These are phyloP conservation scores for Rhaphigaster nebulosa DNA, from an alignment of 2,888 invertebrate genomes.

Conservation along the genomic window DNA sequence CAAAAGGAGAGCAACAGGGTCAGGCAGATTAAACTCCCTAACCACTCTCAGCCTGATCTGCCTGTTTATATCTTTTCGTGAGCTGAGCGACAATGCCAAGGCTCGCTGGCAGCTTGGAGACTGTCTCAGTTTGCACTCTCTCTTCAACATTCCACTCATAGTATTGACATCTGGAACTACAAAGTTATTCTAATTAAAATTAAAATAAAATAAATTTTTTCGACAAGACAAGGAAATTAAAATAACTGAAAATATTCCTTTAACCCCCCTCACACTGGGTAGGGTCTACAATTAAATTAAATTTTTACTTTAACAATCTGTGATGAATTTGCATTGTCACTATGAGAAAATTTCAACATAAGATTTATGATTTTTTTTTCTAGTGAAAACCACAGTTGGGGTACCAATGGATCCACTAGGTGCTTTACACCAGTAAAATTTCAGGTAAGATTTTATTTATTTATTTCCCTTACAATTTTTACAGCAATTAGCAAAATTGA, in stretches of 20 bases:
- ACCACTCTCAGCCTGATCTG: slow-evolving; percentile 88
- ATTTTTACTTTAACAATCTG: too few species aligned
- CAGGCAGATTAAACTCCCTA: slow-evolving; percentile 93
- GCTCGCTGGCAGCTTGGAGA: slow-evolving; percentile 86
- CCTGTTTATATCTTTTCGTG: slow-evolving; percentile 82
- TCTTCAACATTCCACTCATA: slow-evolving; percentile 84
- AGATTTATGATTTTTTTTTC: too few species aligned
- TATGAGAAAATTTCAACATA: too few species aligned
- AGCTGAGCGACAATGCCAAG: slow-evolving; percentile 80
- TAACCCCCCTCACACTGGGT: too few species aligned
- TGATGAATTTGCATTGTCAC: too few species aligned
- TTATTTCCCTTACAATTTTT: too few species aligned
- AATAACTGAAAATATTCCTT: background rate
- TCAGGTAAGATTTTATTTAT: too few species aligned
- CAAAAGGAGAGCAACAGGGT: slow-evolving; percentile 85
- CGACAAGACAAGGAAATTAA: background rate
- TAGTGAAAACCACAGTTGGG: too few species aligned
- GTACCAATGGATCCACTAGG: too few species aligned
- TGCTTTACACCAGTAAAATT: too few species aligned
- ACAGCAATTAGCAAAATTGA: too few species aligned
- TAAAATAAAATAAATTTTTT: background rate
- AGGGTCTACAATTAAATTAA: too few species aligned
- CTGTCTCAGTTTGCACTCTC: slow-evolving; percentile 86
- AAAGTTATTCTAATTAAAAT: slow-evolving; percentile 58
- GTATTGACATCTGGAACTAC: slow-evolving; percentile 83